Evolutionary conservation across 2,797 vertebrate species (phyloP), one percentile per base, ranked within the genome.

Genomic region (Lutjanus campechanus): DNA sequence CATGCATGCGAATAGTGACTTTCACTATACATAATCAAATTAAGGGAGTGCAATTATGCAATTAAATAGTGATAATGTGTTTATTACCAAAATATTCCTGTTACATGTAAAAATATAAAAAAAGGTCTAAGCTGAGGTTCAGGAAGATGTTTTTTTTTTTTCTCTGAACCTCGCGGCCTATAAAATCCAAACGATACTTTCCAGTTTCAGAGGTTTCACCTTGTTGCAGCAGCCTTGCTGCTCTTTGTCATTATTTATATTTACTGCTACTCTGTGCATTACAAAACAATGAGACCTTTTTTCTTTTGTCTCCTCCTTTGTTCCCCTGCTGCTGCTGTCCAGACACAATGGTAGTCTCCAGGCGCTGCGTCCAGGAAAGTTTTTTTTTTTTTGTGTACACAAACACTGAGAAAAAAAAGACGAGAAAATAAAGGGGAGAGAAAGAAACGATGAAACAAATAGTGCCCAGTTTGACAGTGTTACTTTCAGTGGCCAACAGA

Each of bases 271-370:
- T 58, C 40, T 78, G 69, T 81, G 76, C 75, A 72, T 78, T 55
- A 60, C 15, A 58, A 85, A 77, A 84, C 72, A 83, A 80, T 19
- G 69, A 76, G 49, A 79, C 51, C 59, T 41, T 63, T 41, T 67
- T 51, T 50, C 62, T 79, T 89, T 82, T 82, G 84, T 84, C 86
- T 87, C 74, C 69, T 60, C 76, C 88, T 94, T 93, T 93, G 89
- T 92, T 90, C 77, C 69, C 75, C 77, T 83, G 83, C 64, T 77
- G 77, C 80, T 71, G 89, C 81, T 87, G 83, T 79, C 83, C 91
- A 92, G 90, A 93, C 92, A 92, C 91, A 93, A 93, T 85, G 76
- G 81, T 43, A 22, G 79, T 86, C 86, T 85, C 79, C 79, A 77
- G 55, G 60, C 66, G 7, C 43, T 67, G 85, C 70, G 79, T 63